A percentile compares a stretch with the other conserved stretches of the same genome.
These are phyloP conservation scores for Patiria pectinifera DNA, from an alignment of 53 echinoderm and acorn worm species.

Conservation along the genomic window DNA sequence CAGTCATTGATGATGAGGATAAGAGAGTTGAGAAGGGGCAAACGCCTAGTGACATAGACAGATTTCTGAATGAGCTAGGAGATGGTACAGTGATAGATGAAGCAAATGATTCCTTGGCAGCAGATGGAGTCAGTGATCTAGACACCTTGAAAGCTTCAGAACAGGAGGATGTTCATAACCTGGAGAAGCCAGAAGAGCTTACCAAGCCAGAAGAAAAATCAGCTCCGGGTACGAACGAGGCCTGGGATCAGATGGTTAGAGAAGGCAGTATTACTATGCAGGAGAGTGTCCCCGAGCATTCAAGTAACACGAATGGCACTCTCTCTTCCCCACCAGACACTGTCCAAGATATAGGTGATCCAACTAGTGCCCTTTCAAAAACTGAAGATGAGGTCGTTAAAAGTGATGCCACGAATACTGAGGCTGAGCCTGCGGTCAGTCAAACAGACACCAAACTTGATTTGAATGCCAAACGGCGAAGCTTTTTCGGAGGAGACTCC, in stretches of 20 bases:
- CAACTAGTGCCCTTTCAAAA: background rate
- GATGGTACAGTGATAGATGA: constrained; percentile 45
- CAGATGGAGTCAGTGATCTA: background rate
- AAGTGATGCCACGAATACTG: background rate
- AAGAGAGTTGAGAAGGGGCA: background rate
- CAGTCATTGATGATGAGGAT: constrained; percentile 6
- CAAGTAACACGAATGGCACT: constrained; percentile 10
- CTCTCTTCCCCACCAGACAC: background rate
- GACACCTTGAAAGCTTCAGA: background rate
- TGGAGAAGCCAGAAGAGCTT: background rate
- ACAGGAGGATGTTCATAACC: background rate
- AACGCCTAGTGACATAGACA: constrained; percentile 44
- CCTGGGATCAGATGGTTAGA: constrained; percentile 21
- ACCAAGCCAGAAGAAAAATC: background rate
- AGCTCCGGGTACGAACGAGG: background rate
- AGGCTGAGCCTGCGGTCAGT: background rate
- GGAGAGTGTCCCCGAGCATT: constrained; percentile 29
- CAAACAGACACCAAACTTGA: constrained; percentile 20
- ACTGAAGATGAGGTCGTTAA: background rate
- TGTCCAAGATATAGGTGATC: background rate
- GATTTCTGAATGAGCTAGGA: constrained; percentile 44
- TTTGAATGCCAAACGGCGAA: constrained; percentile 51
- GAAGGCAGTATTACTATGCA: constrained; percentile 18
- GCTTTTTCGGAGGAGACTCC: constrained; percentile 60
- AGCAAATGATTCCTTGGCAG: constrained; percentile 6